Conservation (phyloP, 2,113 vertebrate genomes). For the Ranitomeya imitator region DNA sequence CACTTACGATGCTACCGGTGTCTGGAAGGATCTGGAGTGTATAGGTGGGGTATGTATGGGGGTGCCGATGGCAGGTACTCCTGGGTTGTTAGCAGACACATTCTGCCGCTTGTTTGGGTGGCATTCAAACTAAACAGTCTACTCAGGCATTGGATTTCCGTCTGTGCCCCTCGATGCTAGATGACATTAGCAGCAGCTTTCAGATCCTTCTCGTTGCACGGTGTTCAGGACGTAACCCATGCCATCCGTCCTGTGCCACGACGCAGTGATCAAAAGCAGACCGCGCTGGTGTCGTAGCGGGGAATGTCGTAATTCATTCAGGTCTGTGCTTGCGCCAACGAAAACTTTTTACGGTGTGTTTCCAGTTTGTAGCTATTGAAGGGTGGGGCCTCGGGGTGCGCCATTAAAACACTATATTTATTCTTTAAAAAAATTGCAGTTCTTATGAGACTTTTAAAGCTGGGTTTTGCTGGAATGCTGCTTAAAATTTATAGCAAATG, state of each 20-base stretch:
- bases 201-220: neutral
- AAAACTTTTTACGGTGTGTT: neutral
- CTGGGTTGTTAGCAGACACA: conserved; percentile 6
- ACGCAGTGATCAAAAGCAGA: neutral
- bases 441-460: neutral
- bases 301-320: neutral
- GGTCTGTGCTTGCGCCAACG: neutral
- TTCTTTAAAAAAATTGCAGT: neutral
- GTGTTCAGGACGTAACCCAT: neutral
- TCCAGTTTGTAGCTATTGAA: neutral
- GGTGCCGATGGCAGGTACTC: conserved; percentile 15
- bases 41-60: conserved; percentile 2
- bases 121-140: conserved; percentile 16
- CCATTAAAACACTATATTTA: neutral
- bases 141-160: conserved; percentile 21
- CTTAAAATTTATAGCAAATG: neutral
- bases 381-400: neutral
- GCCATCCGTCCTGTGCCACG: neutral
- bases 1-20: conserved; percentile 9
- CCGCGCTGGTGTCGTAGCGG: neutral
- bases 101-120: conserved; percentile 26
- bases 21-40: neutral
- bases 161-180: conserved; percentile 2
- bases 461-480: neutral
- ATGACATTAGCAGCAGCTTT: neutral